phyloP scores from a whole-genome alignment of 2,113 vertebrate species.

The Ceyx cyanopectus region DNA sequence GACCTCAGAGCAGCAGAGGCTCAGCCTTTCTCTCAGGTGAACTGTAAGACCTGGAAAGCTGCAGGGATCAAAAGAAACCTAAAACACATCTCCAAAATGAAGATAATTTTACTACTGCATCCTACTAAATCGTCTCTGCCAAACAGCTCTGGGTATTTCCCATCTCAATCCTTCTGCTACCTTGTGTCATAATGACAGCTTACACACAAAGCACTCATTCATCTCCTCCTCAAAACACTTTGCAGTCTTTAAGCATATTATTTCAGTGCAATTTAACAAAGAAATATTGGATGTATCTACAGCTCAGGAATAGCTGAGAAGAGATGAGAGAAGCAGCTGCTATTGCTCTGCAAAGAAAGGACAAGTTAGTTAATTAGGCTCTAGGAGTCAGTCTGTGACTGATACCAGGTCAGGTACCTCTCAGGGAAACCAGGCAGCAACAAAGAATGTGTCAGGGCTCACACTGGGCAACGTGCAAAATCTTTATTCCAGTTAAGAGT shows the following conservation, averaged over 20 bases:
- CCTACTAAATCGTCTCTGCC: not conserved
- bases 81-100: not conserved
- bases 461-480: not conserved
- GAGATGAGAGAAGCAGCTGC: not conserved
- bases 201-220: not conserved
- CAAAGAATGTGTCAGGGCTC: not conserved
- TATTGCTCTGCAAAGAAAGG: not conserved
- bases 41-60: not conserved
- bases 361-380: not conserved
- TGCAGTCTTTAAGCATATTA: not conserved
- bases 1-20: not conserved
- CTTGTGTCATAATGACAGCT: not conserved
- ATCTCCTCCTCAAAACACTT: not conserved
- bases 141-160: not conserved
- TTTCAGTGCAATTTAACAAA: not conserved
- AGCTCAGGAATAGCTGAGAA: not conserved
- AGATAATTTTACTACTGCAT: not conserved
- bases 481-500: constrained; percentile 27
- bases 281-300: not conserved
- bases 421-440: not conserved
- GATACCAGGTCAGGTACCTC: not conserved
- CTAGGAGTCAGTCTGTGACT: not conserved
- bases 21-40: not conserved
- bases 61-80: not conserved
- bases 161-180: not conserved